A percentile compares a stretch with the other conserved stretches of the same genome.
phyloP scores from a whole-genome alignment of 2,113 vertebrate genomes.

The Silurus meridionalis region DNA sequence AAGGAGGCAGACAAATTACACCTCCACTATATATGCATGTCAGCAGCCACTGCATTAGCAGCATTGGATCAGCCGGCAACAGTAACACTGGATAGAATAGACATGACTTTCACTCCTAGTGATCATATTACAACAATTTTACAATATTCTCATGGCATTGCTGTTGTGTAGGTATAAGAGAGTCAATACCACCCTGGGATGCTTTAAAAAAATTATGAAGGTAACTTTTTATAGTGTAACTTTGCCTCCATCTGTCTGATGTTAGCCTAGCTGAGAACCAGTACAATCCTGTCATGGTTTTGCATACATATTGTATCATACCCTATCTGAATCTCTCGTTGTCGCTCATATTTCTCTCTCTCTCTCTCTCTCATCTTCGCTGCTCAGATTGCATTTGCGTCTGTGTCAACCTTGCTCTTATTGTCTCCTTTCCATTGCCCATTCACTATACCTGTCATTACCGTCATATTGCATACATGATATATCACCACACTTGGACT shows the following conservation, averaged over 20 bases:
- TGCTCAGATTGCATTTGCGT: slow-evolving; percentile 37
- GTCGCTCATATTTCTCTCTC: slow-evolving; percentile 32
- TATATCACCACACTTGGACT: slow-evolving; percentile 52
- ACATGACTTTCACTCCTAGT: not conserved
- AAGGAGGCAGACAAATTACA: slow-evolving; percentile 52
- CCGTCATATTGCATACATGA: slow-evolving; percentile 43
- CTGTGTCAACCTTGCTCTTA: slow-evolving; percentile 55
- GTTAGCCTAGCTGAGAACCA: not conserved
- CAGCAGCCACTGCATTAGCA: slow-evolving; percentile 50
- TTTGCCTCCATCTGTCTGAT: slow-evolving; percentile 10
- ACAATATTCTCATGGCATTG: not conserved
- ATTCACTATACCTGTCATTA: slow-evolving; percentile 48
- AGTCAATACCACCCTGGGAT: not conserved
- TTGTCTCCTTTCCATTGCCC: slow-evolving; percentile 15
- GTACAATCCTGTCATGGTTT: slow-evolving; percentile 26
- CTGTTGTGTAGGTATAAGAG: not conserved
- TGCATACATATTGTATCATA: slow-evolving; percentile 37
- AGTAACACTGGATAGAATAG: not conserved
- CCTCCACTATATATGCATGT: slow-evolving; percentile 48
- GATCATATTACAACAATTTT: not conserved
- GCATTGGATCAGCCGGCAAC: slow-evolving; percentile 45
- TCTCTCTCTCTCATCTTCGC: slow-evolving; percentile 45
- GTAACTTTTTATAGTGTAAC: slow-evolving; percentile 14
- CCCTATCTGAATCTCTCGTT: slow-evolving; percentile 28
- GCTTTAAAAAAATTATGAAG: slow-evolving; percentile 6